Conservation (phyloP, 2,113 vertebrate genomes). For the Lagopus leucura region DNA sequence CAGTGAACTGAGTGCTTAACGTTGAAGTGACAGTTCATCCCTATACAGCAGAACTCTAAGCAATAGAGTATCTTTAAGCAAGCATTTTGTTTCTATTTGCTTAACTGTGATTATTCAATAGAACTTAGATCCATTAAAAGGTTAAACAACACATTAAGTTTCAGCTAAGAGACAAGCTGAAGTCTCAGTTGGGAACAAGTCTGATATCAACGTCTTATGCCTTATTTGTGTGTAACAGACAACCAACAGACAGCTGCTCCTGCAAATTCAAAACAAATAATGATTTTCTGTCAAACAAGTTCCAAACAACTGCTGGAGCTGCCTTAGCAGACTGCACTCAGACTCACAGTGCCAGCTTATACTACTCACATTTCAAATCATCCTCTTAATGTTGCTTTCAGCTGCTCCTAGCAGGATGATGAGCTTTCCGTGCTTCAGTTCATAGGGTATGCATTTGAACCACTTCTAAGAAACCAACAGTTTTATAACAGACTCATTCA, state of each 20-base stretch:
- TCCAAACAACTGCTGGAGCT: neutral
- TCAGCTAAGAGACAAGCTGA: neutral
- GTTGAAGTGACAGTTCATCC: neutral
- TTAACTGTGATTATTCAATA: neutral
- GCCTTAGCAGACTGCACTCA: neutral
- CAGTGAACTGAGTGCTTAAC: neutral
- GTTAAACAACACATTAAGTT: neutral
- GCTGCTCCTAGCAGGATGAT: neutral
- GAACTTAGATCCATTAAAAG: neutral
- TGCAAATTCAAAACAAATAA: slow-evolving; percentile 1
- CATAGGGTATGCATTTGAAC: neutral
- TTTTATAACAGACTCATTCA: neutral
- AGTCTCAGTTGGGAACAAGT: neutral
- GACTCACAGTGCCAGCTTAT: neutral
- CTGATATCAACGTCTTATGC: neutral
- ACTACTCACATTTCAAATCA: neutral
- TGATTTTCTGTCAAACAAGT: slow-evolving; percentile 18
- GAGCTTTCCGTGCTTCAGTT: slow-evolving; percentile 1
- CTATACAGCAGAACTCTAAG: neutral
- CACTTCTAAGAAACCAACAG: neutral
- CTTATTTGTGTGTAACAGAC: neutral
- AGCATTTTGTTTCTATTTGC: neutral
- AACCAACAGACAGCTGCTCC: neutral
- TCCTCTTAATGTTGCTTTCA: neutral
- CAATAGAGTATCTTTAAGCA: neutral